Conservation (phyloP, 2,113 vertebrate genomes). For the Benitochromis conjunctus region DNA sequence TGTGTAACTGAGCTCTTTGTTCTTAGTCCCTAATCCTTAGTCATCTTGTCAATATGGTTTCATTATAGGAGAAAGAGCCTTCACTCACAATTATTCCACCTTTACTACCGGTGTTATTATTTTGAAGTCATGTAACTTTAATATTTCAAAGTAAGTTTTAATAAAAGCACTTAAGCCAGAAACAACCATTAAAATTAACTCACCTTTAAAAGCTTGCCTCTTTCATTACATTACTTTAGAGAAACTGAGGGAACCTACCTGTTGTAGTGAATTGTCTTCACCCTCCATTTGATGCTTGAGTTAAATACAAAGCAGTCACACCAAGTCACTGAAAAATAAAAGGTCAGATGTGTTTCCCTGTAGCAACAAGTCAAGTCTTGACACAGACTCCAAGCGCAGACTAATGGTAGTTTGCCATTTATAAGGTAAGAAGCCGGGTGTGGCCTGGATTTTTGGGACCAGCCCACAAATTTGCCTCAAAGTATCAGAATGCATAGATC, state of each 20-base stretch:
- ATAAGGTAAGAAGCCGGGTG: background rate
- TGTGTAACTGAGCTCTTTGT: background rate
- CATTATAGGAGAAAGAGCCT: no score
- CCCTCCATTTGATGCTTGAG: slow-evolving; percentile 17
- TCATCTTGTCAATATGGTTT: no score
- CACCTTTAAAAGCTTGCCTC: background rate
- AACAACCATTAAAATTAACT: background rate
- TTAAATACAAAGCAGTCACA: background rate
- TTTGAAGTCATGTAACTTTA: background rate
- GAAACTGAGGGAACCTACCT: background rate
- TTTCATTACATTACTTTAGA: background rate
- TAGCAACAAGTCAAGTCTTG: background rate
- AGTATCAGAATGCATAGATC: background rate
- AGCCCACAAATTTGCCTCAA: background rate
- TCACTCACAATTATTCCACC: no score
- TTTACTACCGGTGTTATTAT: background rate
- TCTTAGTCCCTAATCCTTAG: no score
- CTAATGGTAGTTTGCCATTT: background rate
- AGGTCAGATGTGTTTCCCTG: background rate
- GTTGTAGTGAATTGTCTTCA: background rate
- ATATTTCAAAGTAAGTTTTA: background rate
- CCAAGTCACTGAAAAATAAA: background rate
- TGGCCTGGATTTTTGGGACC: background rate
- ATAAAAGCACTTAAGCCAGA: background rate
- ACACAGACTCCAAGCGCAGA: background rate